Percentiles rank a stretch among this genome's conserved stretches.
phyloP scores from a whole-genome alignment of 2,113 vertebrate species.

The Edolisoma coerulescens region DNA sequence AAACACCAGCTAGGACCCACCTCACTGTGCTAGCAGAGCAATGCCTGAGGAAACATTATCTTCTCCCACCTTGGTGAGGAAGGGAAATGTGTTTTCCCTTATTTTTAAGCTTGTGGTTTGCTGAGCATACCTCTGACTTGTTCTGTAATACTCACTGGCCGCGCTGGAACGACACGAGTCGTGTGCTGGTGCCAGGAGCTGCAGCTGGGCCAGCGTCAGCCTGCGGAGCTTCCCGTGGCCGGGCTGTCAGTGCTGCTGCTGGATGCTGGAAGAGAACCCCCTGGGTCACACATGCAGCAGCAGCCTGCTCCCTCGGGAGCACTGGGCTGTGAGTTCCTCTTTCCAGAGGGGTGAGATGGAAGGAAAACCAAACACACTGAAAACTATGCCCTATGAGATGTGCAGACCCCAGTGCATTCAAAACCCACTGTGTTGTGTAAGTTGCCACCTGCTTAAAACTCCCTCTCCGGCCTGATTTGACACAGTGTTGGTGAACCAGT shows the following conservation, averaged over 20 bases:
- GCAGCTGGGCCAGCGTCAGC: background rate
- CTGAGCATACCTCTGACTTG: constrained; percentile 5
- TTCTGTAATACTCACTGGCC: background rate
- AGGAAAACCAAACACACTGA: background rate
- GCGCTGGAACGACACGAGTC: fast-evolving
- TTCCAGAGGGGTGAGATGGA: background rate
- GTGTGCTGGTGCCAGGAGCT: background rate
- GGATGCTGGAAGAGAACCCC: background rate
- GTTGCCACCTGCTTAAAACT: background rate
- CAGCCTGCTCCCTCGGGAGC: background rate
- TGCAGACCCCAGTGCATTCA: background rate
- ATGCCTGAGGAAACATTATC: background rate
- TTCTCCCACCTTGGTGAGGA: background rate
- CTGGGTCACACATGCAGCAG: fast-evolving
- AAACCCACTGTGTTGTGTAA: fast-evolving
- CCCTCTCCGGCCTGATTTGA: fast-evolving
- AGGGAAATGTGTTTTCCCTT: constrained; percentile 30
- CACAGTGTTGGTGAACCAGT: background rate
- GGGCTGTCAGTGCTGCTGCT: fast-evolving
- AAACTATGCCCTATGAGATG: fast-evolving
- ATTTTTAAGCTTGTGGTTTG: constrained; percentile 42
- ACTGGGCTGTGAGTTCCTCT: fast-evolving
- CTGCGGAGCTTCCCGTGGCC: background rate
- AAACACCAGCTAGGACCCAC: background rate
- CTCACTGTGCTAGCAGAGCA: background rate